Conservation (phyloP, 2,888 invertebrate genomes). For the Andrena flavipes region DNA sequence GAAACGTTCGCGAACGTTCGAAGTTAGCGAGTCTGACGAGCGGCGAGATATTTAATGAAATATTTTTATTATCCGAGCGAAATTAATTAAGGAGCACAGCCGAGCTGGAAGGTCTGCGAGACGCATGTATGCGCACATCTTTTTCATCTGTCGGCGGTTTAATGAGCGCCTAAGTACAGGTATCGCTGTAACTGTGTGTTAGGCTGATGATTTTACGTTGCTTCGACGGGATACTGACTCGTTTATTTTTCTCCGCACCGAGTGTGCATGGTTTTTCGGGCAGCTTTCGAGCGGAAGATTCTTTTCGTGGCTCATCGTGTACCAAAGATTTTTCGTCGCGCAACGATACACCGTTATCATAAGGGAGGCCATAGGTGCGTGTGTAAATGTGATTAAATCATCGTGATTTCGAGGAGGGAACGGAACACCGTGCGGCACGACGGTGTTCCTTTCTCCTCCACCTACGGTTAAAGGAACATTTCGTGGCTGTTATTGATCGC, state of each 20-base stretch:
- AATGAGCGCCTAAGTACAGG: not conserved
- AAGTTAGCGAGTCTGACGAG: slow-evolving; percentile 22
- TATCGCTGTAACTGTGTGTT: not conserved
- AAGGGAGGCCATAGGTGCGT: slow-evolving; percentile 1
- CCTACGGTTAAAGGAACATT: not conserved
- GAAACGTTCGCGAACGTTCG: slow-evolving; percentile 26
- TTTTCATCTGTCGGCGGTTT: slow-evolving; percentile 19
- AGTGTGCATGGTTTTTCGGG: not conserved
- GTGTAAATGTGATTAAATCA: not conserved
- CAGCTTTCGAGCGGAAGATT: not conserved
- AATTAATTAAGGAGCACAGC: not conserved
- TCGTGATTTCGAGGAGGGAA: not conserved
- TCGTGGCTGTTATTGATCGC: slow-evolving; percentile 7
- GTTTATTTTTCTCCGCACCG: not conserved
- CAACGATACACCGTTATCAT: slow-evolving; percentile 13
- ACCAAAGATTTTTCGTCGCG: slow-evolving; percentile 11
- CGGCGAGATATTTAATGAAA: slow-evolving; percentile 38
- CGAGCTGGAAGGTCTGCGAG: not conserved
- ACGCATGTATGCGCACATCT: not conserved
- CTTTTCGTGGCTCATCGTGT: not conserved
- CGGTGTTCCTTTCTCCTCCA: not conserved
- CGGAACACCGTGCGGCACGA: slow-evolving; percentile 2
- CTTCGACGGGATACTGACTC: slow-evolving; percentile 9
- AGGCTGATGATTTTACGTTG: not conserved
- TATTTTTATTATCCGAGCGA: slow-evolving; percentile 41